Base-by-base conservation (phyloP, 2,797 vertebrate genomes). In the Argyrosomus regius region DNA sequence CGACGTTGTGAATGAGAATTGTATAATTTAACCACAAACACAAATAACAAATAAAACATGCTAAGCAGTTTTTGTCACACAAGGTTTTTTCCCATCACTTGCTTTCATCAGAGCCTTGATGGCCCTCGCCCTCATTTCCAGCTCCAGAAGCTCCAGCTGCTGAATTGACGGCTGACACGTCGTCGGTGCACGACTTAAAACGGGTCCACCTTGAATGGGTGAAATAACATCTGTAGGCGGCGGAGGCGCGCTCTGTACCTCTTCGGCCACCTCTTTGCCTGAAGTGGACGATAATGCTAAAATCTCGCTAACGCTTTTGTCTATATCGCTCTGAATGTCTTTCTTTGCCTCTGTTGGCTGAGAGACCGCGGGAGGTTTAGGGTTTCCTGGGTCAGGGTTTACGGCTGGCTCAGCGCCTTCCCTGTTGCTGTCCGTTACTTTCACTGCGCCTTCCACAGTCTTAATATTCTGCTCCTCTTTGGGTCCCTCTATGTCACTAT, bases 91-190 rank as follows among this genome's bases (percentile, higher is more conserved):
- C 10, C 93, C 91, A 67, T 97, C 96, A 5, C 96, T 96, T 77
- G 98, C 98, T 92, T 99, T 99, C 98, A 99, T 99, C 12, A 99
- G 93, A 26, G 98, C 98, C 85, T 99, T 99, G 87, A 99, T 99
- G 53, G 98, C 98, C 80, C 98, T 94, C 0, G 98, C 98, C 75
- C 98, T 97, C 98, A 99, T 99, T 84, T 99, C 98, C 1, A 99
- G 86, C 91, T 99, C 98, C 58, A 99, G 95, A 9, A 99, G 96
- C 85, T 99, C 98, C 88, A 99, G 95, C 75, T 99, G 98, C 83
- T 99, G 98, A 43, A 97, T 95, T 0, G 98, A 99, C 0, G 98
- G 98, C 65, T 96, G 96, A 81, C 95, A 84, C 0, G 93, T 91
- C 35, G 93, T 92, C 4, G 94, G 65, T 0, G 75, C 11, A 0